phyloP scores from a whole-genome alignment of 2,113 vertebrate genomes.

The Notothenia coriiceps region DNA sequence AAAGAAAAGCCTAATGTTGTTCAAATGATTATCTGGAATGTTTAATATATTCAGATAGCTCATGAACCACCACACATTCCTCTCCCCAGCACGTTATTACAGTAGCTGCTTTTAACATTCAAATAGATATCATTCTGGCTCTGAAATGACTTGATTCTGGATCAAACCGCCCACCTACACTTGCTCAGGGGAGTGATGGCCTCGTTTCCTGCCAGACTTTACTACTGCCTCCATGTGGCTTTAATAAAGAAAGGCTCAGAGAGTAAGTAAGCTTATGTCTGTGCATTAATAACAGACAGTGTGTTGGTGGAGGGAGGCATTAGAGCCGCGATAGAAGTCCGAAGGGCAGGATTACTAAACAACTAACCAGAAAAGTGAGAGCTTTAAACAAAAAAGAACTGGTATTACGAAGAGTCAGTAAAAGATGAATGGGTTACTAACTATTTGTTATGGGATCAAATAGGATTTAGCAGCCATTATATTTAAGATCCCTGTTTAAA shows the following conservation, averaged over 20 bases:
- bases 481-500: background rate
- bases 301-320: constrained; percentile 17
- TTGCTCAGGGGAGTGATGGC: background rate
- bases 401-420: background rate
- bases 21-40: background rate
- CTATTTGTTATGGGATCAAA: constrained; percentile 14
- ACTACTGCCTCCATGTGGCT: constrained; percentile 44
- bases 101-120: background rate
- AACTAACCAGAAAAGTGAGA: constrained; percentile 15
- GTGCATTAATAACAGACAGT: constrained; percentile 13
- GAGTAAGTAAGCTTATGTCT: constrained; percentile 39
- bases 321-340: background rate
- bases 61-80: background rate
- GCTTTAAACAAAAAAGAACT: constrained; percentile 4
- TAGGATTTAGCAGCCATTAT: constrained; percentile 19
- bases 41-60: background rate
- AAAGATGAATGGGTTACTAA: background rate
- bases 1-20: background rate
- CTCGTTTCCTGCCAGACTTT: constrained; percentile 8
- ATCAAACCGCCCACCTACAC: background rate
- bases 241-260: constrained; percentile 51
- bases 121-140: background rate
- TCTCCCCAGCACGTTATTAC: background rate
- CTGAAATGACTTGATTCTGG: background rate
- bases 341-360: constrained; percentile 19